phyloP scores from a whole-genome alignment of 2,113 vertebrate species.

The Burhinus oedicnemus region DNA sequence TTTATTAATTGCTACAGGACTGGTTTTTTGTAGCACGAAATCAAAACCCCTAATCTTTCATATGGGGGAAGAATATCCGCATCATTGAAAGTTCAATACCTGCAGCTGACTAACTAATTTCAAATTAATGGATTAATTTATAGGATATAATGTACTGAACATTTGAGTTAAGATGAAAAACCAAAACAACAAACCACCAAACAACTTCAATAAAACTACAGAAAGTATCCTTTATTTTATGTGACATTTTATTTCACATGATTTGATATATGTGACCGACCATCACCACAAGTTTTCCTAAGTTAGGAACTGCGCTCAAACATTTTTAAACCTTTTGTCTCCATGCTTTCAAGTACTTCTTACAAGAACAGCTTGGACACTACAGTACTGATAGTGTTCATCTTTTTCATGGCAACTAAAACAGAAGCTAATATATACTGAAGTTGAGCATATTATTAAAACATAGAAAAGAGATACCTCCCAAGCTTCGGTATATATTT shows the following conservation, averaged over 20 bases:
- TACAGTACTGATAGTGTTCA: not conserved
- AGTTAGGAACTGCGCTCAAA: not conserved
- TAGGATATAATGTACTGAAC: not conserved
- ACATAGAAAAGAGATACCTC: not conserved
- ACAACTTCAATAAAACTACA: not conserved
- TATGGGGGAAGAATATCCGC: not conserved
- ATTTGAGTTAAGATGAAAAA: not conserved
- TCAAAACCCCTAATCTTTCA: not conserved
- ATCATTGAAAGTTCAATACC: not conserved
- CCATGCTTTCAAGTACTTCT: not conserved
- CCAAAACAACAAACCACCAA: not conserved
- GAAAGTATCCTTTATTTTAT: not conserved
- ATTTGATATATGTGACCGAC: fast-evolving
- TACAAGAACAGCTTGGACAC: not conserved
- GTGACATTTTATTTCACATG: not conserved
- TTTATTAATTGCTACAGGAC: slow-evolving; percentile 44
- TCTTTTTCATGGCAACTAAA: not conserved
- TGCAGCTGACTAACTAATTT: not conserved
- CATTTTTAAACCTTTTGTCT: not conserved
- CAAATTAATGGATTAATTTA: not conserved
- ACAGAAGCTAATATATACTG: not conserved
- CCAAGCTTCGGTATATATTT: not conserved
- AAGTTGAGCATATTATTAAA: not conserved
- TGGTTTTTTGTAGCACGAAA: not conserved
- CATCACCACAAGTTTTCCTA: not conserved